Base-by-base conservation (phyloP, 2,113 vertebrate genomes). In the Corapipo altera region DNA sequence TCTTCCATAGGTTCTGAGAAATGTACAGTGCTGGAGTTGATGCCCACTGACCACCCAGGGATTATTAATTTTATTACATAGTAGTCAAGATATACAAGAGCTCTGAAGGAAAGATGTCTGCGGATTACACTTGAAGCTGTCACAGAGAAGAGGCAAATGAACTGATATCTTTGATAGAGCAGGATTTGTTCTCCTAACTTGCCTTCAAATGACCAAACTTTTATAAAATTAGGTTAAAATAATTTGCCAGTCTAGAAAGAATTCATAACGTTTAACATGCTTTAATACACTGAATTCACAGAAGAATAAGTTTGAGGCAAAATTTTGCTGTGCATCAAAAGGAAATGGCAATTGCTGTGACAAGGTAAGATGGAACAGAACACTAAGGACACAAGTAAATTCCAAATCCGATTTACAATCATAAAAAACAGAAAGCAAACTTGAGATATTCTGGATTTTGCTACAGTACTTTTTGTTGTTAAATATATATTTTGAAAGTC, bases 71-170 rank as follows among this genome's bases (percentile, higher is more conserved):
- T 3, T 35, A 46, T 62, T 77, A 41, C 8, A 8, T n/a, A 3
- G 5, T 22, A 41, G 11, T 30, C 0, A 1, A 70, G 33, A 64
- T 17, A 44, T 13, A 22, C 0, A 17, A 44, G 46, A 58, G 5
- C 11, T 64, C 30, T 37, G 32, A 75, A 79, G 22, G 35, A 33
- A 16, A 41, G 6, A 33, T 8, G 61, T 3, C 8, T 64, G 27
- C 57, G 32, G 12, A 76, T 57, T 11, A 27, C 19, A 23, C 8
- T 61, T 33, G 18, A 67, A 73, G 7, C 3, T 44, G 30, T 24
- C 16, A 52, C 35, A 72, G 37, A 57, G 26, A 65, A 52, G 37
- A 73, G 7, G 20, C 18, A 49, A 19, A 13, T 61, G 44, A 77
- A 49, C 14, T 0, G 2, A 43, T 33, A 11, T 11, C 23, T 62